Conservation (phyloP, 2,797 vertebrate species). For the Pristis pectinata region DNA sequence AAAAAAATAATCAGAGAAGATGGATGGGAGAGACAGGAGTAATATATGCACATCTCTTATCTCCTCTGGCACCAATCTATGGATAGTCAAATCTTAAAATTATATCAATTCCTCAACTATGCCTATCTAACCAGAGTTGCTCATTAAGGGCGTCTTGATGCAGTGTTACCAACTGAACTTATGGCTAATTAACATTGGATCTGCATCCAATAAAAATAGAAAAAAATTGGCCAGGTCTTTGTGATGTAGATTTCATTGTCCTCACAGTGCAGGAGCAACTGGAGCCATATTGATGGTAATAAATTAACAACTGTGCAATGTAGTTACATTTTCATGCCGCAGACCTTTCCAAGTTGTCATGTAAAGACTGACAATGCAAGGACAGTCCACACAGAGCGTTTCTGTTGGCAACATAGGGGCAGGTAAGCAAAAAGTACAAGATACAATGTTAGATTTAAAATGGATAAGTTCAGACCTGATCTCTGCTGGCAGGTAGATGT, state of each 20-base stretch:
- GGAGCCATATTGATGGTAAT: background rate
- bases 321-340: background rate
- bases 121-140: background rate
- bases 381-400: background rate
- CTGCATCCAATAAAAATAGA: background rate
- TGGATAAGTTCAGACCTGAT: no score
- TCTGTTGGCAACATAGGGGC: background rate
- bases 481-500: no score
- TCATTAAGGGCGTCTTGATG: no score
- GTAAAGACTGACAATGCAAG: background rate
- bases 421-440: background rate
- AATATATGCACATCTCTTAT: background rate
- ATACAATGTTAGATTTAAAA: no score
- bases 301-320: background rate
- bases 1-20: slow-evolving; percentile 43
- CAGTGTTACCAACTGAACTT: background rate
- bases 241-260: background rate
- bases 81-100: background rate
- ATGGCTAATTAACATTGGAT: background rate
- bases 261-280: background rate
- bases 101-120: background rate
- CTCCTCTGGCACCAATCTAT: slow-evolving; percentile 22
- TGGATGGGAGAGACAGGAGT: slow-evolving; percentile 30
- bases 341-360: background rate
- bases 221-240: background rate